phyloP scores from a whole-genome alignment of 92 coral and sea anemone genomes.

The Chrysogorgia sp. region DNA sequence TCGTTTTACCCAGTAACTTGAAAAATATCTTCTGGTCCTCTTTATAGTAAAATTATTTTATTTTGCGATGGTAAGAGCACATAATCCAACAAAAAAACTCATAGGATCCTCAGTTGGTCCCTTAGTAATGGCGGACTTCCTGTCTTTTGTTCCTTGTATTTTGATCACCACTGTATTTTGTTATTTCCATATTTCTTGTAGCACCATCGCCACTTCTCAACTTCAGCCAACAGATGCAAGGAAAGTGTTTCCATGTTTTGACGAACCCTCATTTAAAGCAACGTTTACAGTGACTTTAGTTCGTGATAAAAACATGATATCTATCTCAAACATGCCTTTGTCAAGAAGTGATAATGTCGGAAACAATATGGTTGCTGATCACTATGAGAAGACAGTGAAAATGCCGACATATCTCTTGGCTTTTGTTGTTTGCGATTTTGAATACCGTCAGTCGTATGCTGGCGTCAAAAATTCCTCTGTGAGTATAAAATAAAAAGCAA shows the following conservation, averaged over 20 bases:
- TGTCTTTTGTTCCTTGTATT: too few species aligned
- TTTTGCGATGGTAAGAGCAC: too few species aligned
- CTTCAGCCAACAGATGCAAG: constrained; percentile 98
- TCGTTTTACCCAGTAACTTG: too few species aligned
- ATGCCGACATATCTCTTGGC: constrained; percentile 98
- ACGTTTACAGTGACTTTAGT: constrained; percentile 76
- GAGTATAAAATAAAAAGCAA: background rate
- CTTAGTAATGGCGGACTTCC: too few species aligned
- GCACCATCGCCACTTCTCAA: constrained; percentile 93
- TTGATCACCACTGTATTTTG: background rate
- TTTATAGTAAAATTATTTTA: too few species aligned
- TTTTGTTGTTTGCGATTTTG: constrained; percentile 89
- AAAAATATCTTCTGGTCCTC: too few species aligned
- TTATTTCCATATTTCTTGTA: constrained; percentile 19
- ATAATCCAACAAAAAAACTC: too few species aligned
- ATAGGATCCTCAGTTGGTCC: too few species aligned
- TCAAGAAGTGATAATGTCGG: constrained; percentile 2
- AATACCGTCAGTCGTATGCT: constrained; percentile 8
- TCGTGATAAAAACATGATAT: constrained; percentile 67
- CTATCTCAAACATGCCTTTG: constrained; percentile 93
- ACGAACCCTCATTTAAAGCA: constrained; percentile 92
- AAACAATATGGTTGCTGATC: constrained; percentile 57
- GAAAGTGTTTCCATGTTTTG: constrained; percentile 90
- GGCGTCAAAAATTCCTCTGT: constrained; percentile 18
- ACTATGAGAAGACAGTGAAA: constrained; percentile 67